phyloP scores from a whole-genome alignment of 2,888 invertebrate genomes.

The Hypena proboscidalis region DNA sequence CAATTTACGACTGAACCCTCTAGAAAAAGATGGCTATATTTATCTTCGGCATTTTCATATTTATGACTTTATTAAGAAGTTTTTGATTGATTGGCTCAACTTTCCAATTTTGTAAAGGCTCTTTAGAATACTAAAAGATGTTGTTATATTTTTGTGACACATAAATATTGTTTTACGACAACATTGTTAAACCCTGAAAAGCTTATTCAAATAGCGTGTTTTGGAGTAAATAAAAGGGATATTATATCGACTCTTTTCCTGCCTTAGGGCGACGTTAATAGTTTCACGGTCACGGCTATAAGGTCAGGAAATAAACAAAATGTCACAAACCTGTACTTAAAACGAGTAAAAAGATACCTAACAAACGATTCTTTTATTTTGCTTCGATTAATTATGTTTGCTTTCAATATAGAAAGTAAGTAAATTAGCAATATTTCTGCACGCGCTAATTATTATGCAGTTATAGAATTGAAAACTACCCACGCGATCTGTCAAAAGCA shows the following conservation, averaged over 20 bases:
- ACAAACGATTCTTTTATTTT: background rate
- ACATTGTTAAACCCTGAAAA: background rate
- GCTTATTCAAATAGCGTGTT: background rate
- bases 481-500: too few relatives aligned
- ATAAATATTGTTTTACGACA: background rate
- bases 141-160: background rate
- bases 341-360: background rate
- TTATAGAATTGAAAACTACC: too few relatives aligned
- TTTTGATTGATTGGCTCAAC: slow-evolving; percentile 17
- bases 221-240: too few relatives aligned
- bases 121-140: slow-evolving; percentile 2
- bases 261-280: slow-evolving; percentile 15
- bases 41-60: slow-evolving; percentile 16
- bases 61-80: slow-evolving; percentile 21
- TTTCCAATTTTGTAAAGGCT: slow-evolving; percentile 3
- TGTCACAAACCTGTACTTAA: background rate
- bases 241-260: slow-evolving; percentile 5
- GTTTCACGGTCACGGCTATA: slow-evolving; percentile 21
- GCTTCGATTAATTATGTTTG: too few relatives aligned
- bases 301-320: slow-evolving; percentile 20
- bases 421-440: too few relatives aligned
- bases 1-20: slow-evolving; percentile 16
- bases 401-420: too few relatives aligned
- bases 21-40: slow-evolving; percentile 5
- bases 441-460: too few relatives aligned